Conservation (phyloP, 2,113 vertebrate genomes). For the Physeter macrocephalus region DNA sequence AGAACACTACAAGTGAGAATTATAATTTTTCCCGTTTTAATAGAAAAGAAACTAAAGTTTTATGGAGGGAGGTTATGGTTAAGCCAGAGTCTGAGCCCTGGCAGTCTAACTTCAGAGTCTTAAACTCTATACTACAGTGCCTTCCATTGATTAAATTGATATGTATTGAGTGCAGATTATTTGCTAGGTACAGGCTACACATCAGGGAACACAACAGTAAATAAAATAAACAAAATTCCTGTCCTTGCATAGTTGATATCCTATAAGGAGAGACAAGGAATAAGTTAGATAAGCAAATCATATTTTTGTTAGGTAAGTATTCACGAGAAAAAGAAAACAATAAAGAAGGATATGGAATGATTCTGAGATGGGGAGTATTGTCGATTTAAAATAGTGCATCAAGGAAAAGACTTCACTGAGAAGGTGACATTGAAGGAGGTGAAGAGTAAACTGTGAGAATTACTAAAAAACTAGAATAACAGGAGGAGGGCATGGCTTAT, state of each 20-base stretch:
- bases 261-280: neutral
- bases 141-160: neutral
- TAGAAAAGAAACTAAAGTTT: neutral
- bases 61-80: neutral
- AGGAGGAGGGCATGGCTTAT: neutral
- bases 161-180: neutral
- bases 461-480: neutral
- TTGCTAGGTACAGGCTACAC: neutral
- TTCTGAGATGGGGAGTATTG: neutral
- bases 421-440: neutral
- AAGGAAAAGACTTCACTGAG: neutral
- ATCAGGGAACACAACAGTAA: neutral
- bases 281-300: neutral
- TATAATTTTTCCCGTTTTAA: neutral
- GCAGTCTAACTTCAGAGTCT: neutral
- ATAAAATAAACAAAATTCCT: neutral
- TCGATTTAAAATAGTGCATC: neutral
- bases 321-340: neutral
- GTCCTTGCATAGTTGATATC: neutral
- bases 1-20: neutral
- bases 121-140: neutral
- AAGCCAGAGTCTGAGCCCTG: neutral
- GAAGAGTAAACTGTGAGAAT: neutral
- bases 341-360: neutral
- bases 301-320: neutral